Evolutionary conservation across 2,888 invertebrate species (phyloP), one percentile per base, ranked within the genome.

Genomic region (Luperina nickerlii): DNA sequence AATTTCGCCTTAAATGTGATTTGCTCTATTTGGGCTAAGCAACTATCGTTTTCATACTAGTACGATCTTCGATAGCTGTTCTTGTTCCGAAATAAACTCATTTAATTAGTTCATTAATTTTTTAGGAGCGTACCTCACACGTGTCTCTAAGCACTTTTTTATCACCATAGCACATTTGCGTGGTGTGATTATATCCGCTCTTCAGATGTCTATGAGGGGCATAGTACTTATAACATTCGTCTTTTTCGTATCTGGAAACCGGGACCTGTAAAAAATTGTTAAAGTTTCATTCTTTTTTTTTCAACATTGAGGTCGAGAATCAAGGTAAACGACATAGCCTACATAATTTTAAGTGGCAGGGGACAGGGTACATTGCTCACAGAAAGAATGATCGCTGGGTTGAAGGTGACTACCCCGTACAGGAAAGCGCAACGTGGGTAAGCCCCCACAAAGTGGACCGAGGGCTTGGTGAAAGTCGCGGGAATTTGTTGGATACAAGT

Each of bases 81-180:
- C 24, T 48, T 32, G 32, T 45, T 24, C 2, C 8, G 9, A 27
- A 73, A 24, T 32, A 24, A 32, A 32, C 15, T 8, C 0, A 15
- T 48, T 48, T 18, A 11, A 24, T 45, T 24, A 74, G 2, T 38
- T 24, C 38, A 38, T 38, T 38, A 5, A 38, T 38, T 38, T 38
- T 38, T 38, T 38, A 4, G 3, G 38, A 3, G 38, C 38, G 38
- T 38, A 38, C 38, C 38, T 4, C 38, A 38, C 38, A 38, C 38
- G 38, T 38, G 38, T 38, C 38, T 38, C 38, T 38, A 4, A 38
- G 38, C 5, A 48, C 45, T 24, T 48, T 51, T 38, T n/a, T 68
- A 48, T 85, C 86, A 5, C 83, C 86, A 24, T 83, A 83, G 24
- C 83, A 83, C 85, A 83, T 48, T 48, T 48, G 48, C 15, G 48